Evolutionary conservation across 1,140 invertebrate genomes (phyloP), one percentile per base, ranked within the genome.

Genomic region (Hesperophylax magnus): DNA sequence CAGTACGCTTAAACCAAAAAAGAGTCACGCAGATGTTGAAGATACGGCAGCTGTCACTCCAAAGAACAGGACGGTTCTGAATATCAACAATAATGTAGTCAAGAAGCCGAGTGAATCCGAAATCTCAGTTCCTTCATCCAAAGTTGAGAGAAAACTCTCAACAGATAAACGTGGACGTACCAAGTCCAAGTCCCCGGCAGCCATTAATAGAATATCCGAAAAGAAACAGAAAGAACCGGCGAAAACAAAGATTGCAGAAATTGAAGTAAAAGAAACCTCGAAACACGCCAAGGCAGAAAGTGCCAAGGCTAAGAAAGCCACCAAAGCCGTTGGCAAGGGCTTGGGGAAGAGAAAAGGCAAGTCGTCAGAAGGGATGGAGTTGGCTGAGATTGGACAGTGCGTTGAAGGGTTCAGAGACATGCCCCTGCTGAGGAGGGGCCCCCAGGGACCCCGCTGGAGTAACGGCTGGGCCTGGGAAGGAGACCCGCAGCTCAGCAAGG

Each of bases 401-500:
- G 75, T 80, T 86, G 89, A 52, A 87, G 85, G 84, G 84, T 86
- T 79, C 77, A 79, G 52, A 81, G 89, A 82, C 56, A 31, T 74
- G 52, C 76, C 77, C 61, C 31, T 76, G 5, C 85, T 86, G 0
- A 84, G 86, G 69, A 85, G 86, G 17, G 52, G 76, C 17, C 80
- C 80, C 18, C 67, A 90, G 27, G 90, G 91, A 82, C 95, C 95
- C 3, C 94, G 94, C 80, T 97, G 96, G 95, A 96, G 95, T 84
- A 97, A 98, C 85, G 97, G 97, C 6, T 98, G 97, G 97, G 93
- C 92, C 72, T 98, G 96, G 95, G 93, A 96, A 85, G 97, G 97
- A 47, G 93, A 96, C 85, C 90, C 95, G 11, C 96, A 94, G 85
- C 92, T 96, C 85, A 93, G 94, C 61, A 95, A 94, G 91, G 95